Evolutionary conservation across 2,888 invertebrate species (phyloP).

Genomic region (Hoplodrina ambigua): DNA sequence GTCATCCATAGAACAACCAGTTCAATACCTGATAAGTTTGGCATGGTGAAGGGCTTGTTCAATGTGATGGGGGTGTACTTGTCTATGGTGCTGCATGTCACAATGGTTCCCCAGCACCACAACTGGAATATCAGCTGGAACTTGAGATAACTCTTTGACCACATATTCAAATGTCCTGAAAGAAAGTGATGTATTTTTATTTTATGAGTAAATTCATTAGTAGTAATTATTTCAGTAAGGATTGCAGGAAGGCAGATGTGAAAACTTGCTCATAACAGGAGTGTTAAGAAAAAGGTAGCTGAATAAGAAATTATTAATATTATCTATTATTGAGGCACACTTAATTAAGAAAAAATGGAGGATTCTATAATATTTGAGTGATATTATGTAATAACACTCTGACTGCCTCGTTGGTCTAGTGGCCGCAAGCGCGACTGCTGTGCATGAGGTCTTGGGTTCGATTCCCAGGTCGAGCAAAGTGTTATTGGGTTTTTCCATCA

Average conservation of each 20-base stretch:
- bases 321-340: not conserved
- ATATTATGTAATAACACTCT: no score
- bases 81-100: conserved; percentile 99
- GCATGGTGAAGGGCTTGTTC: conserved; percentile 85
- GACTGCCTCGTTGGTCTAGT: no score
- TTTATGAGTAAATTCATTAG: not conserved
- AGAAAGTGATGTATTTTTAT: conserved; percentile 33
- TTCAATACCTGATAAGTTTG: conserved; percentile 78
- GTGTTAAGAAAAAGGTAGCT: not conserved
- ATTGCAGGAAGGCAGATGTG: not conserved
- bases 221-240: not conserved
- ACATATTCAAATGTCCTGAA: conserved; percentile 98
- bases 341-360: no score
- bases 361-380: no score
- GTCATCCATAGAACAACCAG: not conserved
- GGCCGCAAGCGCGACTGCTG: no score
- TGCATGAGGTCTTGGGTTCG: no score
- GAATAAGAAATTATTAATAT: not conserved
- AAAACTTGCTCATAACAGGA: not conserved
- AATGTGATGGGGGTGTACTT: conserved; percentile 91
- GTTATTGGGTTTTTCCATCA: no score
- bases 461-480: no score
- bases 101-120: conserved; percentile 98
- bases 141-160: conserved; percentile 95
- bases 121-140: conserved; percentile 95